A percentile compares a stretch with the other conserved stretches of the same genome.
Evolutionary conservation across 2,888 invertebrate species (phyloP).

Genomic region (Copidosoma aretas): DNA sequence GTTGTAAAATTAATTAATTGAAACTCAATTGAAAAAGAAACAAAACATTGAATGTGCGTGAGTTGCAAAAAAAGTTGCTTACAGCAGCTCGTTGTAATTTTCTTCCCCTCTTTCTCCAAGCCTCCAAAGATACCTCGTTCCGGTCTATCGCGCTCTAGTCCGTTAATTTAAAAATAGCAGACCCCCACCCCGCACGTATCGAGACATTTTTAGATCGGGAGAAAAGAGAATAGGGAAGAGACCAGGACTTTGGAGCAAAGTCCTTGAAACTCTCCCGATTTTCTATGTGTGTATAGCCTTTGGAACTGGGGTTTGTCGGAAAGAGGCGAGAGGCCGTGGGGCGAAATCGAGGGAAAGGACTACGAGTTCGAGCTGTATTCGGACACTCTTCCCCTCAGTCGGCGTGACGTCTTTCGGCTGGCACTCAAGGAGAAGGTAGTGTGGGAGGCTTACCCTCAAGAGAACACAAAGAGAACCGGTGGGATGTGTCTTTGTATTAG

Average conservation of each 20-base stretch:
- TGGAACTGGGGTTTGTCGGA: conserved; percentile 20
- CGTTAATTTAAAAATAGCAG: conserved; percentile 27
- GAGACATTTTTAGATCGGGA: conserved; percentile 19
- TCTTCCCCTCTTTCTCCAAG: not conserved
- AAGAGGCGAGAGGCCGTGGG: not conserved
- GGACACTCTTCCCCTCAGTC: not conserved
- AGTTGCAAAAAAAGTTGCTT: no score
- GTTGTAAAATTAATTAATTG: no score
- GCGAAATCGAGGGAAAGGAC: not conserved
- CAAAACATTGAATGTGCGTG: no score
- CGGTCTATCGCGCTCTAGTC: not conserved
- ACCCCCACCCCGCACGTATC: not conserved
- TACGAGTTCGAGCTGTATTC: no score
- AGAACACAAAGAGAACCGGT: no score
- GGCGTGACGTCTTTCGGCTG: conserved; percentile 6
- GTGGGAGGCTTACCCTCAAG: conserved; percentile 1
- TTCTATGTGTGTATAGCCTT: not conserved
- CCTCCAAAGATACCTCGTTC: not conserved
- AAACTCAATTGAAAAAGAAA: no score
- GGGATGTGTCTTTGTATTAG: no score
- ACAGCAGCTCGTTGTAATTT: not conserved
- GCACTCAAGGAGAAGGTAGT: conserved; percentile 2
- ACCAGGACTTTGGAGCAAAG: conserved; percentile 4
- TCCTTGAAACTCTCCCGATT: conserved; percentile 23
- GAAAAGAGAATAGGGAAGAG: not conserved